A percentile compares a stretch with the other conserved stretches of the same genome.
phyloP scores from a whole-genome alignment of 2,888 invertebrate genomes.

The Eristalis arbustorum region DNA sequence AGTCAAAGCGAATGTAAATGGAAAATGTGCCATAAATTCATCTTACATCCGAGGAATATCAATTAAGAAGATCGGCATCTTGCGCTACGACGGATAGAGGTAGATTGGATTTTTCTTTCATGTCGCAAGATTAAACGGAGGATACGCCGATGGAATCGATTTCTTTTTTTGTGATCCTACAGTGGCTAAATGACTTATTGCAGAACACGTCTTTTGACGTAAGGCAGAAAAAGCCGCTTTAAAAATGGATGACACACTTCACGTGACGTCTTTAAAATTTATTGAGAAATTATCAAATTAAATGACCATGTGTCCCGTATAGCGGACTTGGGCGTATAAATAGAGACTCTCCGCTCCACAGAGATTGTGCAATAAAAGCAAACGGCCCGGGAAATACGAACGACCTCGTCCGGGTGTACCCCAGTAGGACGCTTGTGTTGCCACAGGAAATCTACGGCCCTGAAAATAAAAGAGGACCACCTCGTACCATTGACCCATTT shows the following conservation, averaged over 20 bases:
- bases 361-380: not conserved
- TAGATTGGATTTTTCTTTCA: not conserved
- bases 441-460: too few relatives aligned
- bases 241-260: too few relatives aligned
- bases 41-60: conserved; percentile 21
- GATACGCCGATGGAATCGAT: not conserved
- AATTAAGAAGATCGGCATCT: conserved; percentile 23
- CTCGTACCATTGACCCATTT: too few relatives aligned
- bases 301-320: not conserved
- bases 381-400: not conserved
- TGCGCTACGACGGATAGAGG: not conserved
- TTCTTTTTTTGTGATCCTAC: not conserved
- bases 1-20: conserved; percentile 8
- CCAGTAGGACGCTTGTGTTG: too few relatives aligned
- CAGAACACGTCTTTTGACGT: too few relatives aligned
- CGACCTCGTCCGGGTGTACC: not conserved
- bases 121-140: not conserved
- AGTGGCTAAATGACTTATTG: too few relatives aligned
- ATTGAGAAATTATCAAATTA: not conserved
- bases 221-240: too few relatives aligned
- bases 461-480: too few relatives aligned
- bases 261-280: not conserved
- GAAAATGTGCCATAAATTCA: conserved; percentile 28
- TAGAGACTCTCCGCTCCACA: not conserved
- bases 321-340: not conserved